Evolutionary conservation across 2,797 vertebrate genomes (phyloP).

Genomic region (Gymnoscopelus braueri): DNA sequence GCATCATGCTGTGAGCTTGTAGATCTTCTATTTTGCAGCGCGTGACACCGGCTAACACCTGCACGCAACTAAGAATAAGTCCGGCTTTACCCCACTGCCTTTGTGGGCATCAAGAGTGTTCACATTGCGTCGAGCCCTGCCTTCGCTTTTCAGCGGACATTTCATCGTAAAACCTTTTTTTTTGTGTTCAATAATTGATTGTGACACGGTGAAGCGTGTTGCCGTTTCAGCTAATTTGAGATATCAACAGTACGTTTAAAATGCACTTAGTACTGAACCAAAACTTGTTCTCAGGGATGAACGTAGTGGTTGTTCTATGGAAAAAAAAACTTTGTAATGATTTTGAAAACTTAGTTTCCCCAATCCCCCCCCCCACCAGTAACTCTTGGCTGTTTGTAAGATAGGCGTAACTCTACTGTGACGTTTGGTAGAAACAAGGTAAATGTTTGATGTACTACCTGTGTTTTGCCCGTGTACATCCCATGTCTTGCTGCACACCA

Average conservation of each 20-base stretch:
- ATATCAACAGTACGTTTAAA: constrained; percentile 55
- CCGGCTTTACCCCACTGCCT: neutral
- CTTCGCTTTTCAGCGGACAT: constrained; percentile 42
- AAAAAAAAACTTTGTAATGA: constrained; percentile 36
- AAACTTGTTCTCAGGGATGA: constrained; percentile 84
- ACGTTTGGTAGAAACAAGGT: constrained; percentile 57
- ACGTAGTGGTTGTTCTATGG: constrained; percentile 53
- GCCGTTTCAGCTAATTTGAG: constrained; percentile 16
- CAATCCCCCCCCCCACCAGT: constrained; percentile 16
- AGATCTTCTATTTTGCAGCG: no score
- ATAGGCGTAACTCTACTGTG: constrained; percentile 74
- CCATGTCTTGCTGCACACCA: constrained; percentile 43
- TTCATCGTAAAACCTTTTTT: constrained; percentile 23
- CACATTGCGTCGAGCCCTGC: constrained; percentile 17
- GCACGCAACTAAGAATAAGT: no score
- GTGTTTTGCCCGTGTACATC: constrained; percentile 33
- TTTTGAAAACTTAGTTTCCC: constrained; percentile 42
- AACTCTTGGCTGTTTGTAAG: constrained; percentile 62
- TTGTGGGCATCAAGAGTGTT: constrained; percentile 3
- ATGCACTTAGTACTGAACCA: constrained; percentile 78
- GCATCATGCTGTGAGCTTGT: no score
- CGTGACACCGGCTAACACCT: no score
- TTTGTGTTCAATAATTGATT: constrained; percentile 15
- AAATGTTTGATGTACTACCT: constrained; percentile 57
- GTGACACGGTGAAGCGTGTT: constrained; percentile 29